Conservation (phyloP, 2,113 vertebrate genomes). For the Tauraco erythrolophus region DNA sequence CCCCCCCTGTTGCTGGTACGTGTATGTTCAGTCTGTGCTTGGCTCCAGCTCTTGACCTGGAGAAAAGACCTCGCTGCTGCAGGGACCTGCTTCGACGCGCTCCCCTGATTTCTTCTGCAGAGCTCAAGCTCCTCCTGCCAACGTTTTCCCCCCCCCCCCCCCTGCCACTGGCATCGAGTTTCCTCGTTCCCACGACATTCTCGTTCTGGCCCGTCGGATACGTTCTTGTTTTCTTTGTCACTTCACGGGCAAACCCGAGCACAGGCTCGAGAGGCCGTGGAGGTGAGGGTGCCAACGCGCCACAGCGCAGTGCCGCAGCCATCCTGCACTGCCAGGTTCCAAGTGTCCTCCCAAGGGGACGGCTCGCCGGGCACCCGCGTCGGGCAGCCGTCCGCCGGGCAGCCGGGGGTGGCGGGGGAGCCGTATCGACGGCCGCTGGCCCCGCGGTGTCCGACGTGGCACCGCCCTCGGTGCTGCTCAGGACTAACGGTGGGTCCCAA, state of each 20-base stretch:
- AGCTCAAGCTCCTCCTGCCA: neutral
- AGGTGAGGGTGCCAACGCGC: neutral
- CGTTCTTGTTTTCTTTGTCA: neutral
- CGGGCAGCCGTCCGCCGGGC: too few species aligned
- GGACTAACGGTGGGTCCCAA: fast-evolving
- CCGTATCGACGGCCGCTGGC: fast-evolving
- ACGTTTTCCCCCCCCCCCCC: too few species aligned
- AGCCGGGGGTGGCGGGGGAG: fast-evolving
- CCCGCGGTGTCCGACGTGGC: neutral
- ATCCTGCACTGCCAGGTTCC: fast-evolving
- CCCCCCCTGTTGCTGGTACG: neutral
- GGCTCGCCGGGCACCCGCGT: too few species aligned
- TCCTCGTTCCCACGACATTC: neutral
- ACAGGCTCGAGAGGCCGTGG: neutral
- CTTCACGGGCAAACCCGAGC: neutral
- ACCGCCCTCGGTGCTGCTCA: neutral
- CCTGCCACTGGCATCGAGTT: neutral
- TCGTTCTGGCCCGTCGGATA: neutral
- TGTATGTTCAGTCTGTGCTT: neutral
- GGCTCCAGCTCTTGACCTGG: neutral
- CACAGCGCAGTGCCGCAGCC: too few species aligned
- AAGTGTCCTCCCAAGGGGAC: too few species aligned
- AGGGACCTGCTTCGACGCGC: neutral
- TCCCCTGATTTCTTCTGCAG: neutral
- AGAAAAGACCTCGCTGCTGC: neutral